Evolutionary conservation across 2,888 invertebrate species (phyloP).

Genomic region (Sericinus montela): DNA sequence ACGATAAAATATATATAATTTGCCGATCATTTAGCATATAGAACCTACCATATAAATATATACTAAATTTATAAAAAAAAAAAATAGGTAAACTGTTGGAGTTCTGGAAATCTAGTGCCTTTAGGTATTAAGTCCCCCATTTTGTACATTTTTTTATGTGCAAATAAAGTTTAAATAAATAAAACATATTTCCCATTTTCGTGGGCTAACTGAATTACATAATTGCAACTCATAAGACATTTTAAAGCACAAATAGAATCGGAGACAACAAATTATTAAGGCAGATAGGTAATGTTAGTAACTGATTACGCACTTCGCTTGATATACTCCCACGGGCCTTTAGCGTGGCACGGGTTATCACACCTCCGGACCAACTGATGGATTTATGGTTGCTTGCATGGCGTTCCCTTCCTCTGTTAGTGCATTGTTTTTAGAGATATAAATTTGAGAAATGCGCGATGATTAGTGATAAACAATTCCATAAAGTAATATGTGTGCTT

Average conservation of each 20-base stretch:
- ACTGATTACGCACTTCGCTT: constrained; percentile 13
- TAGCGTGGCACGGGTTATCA: constrained; percentile 14
- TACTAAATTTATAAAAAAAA: too few relatives aligned
- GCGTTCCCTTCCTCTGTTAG: constrained; percentile 1
- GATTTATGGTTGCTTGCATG: constrained; percentile 16
- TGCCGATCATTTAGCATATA: too few relatives aligned
- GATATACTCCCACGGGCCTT: constrained; percentile 14
- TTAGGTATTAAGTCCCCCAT: too few relatives aligned
- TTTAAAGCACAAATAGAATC: neutral
- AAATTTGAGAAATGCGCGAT: constrained; percentile 6
- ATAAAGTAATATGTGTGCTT: too few relatives aligned
- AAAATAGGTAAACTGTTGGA: too few relatives aligned
- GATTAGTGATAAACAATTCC: neutral
- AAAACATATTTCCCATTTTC: too few relatives aligned
- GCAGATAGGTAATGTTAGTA: constrained; percentile 13
- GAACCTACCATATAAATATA: too few relatives aligned
- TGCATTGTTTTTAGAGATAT: constrained; percentile 15
- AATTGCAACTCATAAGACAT: neutral
- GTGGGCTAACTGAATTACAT: too few relatives aligned
- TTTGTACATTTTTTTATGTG: too few relatives aligned
- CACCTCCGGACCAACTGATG: neutral
- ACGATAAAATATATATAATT: too few relatives aligned
- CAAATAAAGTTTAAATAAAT: too few relatives aligned
- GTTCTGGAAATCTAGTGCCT: too few relatives aligned
- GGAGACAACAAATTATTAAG: constrained; percentile 13